These are phyloP conservation scores for Drosophila asahinai DNA, from an alignment of 1,140 invertebrate genomes.

Conservation along the genomic window DNA sequence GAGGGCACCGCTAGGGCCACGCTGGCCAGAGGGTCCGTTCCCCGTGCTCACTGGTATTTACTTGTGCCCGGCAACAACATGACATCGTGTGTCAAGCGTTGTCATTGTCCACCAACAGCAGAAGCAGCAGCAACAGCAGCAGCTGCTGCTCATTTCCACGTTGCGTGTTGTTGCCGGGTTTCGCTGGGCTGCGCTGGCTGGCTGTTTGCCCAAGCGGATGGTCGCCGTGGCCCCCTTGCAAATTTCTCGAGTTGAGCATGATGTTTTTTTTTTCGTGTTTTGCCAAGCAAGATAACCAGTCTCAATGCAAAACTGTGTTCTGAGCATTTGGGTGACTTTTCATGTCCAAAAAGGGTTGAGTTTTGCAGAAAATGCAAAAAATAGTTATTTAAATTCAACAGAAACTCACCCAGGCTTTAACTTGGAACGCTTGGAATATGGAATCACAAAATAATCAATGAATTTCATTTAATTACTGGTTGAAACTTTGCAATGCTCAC, in stretches of 20 bases:
- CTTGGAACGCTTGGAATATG: too few relatives aligned
- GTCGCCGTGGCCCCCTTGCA: conserved; percentile 39
- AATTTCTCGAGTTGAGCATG: conserved; percentile 37
- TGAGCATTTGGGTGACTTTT: conserved; percentile 12
- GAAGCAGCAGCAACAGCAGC: conserved; percentile 7
- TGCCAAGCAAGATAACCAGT: conserved; percentile 47
- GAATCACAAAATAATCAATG: neutral
- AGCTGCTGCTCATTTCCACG: conserved; percentile 62
- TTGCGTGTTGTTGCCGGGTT: conserved; percentile 50
- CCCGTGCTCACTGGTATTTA: conserved; percentile 48
- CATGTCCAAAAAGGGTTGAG: neutral
- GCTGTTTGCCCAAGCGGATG: conserved; percentile 31
- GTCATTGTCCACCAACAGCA: conserved; percentile 51
- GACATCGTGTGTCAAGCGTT: conserved; percentile 59
- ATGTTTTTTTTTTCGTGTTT: conserved; percentile 32
- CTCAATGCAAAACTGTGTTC: conserved; percentile 2
- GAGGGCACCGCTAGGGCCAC: conserved; percentile 33
- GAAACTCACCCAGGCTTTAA: neutral
- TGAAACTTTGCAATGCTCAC: too few relatives aligned
- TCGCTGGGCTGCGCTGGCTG: conserved; percentile 12
- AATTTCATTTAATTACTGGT: neutral
- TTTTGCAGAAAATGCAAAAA: conserved; percentile 12
- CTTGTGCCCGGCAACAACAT: conserved; percentile 48
- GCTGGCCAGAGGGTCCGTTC: conserved; percentile 11
- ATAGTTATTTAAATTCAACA: conserved; percentile 4